Evolutionary conservation across 2,888 invertebrate genomes (phyloP).

Genomic region (Molanna angustata): DNA sequence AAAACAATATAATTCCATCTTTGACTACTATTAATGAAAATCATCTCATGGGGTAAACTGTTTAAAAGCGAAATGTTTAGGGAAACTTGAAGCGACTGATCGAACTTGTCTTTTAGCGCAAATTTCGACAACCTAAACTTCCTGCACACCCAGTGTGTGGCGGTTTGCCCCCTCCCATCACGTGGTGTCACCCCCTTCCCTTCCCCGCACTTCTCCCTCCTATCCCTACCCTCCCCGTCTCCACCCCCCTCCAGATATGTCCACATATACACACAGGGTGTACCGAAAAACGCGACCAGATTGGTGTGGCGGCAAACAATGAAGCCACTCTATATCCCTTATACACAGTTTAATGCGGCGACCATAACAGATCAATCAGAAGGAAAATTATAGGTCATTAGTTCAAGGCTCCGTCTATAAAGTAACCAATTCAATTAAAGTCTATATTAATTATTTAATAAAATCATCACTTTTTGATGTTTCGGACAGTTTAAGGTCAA

Average conservation of each 20-base stretch:
- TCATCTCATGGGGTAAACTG: too few species aligned
- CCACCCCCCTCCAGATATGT: neutral
- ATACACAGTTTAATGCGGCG: neutral
- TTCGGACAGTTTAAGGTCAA: too few species aligned
- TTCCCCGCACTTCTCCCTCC: neutral
- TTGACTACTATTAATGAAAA: too few species aligned
- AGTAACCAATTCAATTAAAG: too few species aligned
- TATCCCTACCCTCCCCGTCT: slow-evolving; percentile 12
- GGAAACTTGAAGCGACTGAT: too few species aligned
- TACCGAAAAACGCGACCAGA: slow-evolving; percentile 10
- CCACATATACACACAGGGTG: slow-evolving; percentile 2
- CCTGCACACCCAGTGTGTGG: slow-evolving; percentile 3
- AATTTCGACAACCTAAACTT: slow-evolving; percentile 3
- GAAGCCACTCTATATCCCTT: neutral
- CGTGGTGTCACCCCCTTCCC: neutral
- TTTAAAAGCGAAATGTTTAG: too few species aligned
- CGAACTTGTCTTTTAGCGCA: slow-evolving; percentile 9
- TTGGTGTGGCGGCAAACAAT: slow-evolving; percentile 3
- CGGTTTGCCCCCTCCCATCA: neutral
- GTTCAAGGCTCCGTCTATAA: neutral
- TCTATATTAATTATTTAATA: too few species aligned
- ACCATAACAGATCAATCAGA: neutral
- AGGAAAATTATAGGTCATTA: neutral
- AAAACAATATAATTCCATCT: too few species aligned
- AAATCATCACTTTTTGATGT: too few species aligned